phyloP scores from a whole-genome alignment of 2,113 vertebrate genomes.

The Manacus vitellinus region DNA sequence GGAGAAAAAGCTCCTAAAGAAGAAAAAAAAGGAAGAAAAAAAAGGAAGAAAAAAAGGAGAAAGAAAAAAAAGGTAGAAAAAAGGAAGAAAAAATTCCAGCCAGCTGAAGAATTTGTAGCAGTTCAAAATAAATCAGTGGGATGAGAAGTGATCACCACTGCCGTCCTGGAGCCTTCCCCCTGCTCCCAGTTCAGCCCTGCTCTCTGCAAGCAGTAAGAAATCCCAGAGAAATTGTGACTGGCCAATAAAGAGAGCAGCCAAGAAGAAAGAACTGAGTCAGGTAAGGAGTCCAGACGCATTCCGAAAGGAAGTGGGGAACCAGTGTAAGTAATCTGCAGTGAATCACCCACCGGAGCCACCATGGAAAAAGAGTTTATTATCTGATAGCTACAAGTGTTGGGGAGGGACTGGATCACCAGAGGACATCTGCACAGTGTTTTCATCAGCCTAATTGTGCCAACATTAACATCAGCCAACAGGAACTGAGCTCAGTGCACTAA shows the following conservation, averaged over 20 bases:
- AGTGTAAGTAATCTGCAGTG: neutral
- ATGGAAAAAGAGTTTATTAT: constrained; percentile 49
- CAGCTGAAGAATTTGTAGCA: neutral
- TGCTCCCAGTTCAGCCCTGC: neutral
- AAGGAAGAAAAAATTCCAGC: neutral
- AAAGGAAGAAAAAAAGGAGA: neutral
- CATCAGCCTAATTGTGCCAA: constrained; percentile 58
- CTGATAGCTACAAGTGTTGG: constrained; percentile 24
- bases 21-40: neutral
- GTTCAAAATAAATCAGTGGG: neutral
- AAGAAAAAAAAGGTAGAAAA: too few relatives aligned
- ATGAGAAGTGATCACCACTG: neutral
- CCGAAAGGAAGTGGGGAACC: neutral
- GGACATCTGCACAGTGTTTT: constrained; percentile 65
- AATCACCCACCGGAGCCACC: neutral
- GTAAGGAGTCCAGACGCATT: neutral
- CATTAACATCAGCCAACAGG: constrained; percentile 61
- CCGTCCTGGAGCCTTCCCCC: neutral
- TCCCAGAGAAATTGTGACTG: neutral
- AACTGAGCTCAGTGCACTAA: constrained; percentile 60
- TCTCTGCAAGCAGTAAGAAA: neutral
- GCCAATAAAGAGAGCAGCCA: fast-evolving
- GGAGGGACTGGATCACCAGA: constrained; percentile 60
- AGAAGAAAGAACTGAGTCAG: neutral
- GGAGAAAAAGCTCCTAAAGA: neutral